Percentiles rank a stretch among this genome's conserved stretches.
These are phyloP conservation scores for Gallinago stenura DNA, from an alignment of 2,797 vertebrate species.

Conservation along the genomic window DNA sequence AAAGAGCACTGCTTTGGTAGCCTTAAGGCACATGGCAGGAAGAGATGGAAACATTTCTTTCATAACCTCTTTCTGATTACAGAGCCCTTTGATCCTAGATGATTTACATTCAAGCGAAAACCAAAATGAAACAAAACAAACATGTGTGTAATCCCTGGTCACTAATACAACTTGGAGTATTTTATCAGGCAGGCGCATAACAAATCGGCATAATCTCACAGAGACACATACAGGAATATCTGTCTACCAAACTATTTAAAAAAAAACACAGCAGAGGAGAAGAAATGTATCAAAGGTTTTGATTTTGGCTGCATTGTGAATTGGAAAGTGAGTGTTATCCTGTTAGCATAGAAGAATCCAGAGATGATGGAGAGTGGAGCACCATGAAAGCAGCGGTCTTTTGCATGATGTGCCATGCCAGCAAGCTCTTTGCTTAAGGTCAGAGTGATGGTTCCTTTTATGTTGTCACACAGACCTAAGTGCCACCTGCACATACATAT, in stretches of 20 bases:
- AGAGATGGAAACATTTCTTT: slow-evolving; percentile 47
- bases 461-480: not conserved
- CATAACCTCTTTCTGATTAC: not conserved
- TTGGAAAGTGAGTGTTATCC: not conserved
- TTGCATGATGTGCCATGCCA: fast-evolving
- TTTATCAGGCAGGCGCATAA: not conserved
- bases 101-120: not conserved
- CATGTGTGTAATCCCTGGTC: not conserved
- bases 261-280: not conserved
- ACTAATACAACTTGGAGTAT: not conserved
- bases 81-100: slow-evolving; percentile 24
- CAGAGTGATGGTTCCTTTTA: not conserved
- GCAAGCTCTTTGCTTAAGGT: not conserved
- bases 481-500: not conserved
- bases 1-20: slow-evolving; percentile 23
- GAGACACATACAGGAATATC: not conserved
- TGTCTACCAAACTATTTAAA: not conserved
- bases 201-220: not conserved
- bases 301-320: not conserved
- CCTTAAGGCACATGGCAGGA: not conserved
- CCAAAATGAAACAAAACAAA: slow-evolving; percentile 8
- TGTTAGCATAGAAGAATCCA: not conserved
- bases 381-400: not conserved
- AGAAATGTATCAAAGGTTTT: not conserved
- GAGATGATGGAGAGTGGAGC: not conserved